Evolutionary conservation across 2,797 vertebrate genomes (phyloP), one percentile per base, ranked within the genome.

Genomic region (Coregonus sp.): DNA sequence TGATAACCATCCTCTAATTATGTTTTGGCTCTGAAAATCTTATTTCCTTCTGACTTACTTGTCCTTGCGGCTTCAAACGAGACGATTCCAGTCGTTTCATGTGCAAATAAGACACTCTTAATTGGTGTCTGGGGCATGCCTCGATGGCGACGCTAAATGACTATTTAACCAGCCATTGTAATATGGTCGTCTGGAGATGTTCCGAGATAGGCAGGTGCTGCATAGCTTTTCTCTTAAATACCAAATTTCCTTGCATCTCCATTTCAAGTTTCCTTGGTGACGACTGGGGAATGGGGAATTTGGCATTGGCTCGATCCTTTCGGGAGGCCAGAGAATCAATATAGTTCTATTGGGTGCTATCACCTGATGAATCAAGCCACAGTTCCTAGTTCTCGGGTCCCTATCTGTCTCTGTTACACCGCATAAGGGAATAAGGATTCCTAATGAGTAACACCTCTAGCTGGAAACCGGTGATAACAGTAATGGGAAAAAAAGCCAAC

Each of bases 91-190:
- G 78, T 88, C 75, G 1, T 86, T 89, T 88, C 78, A 84, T 76
- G 83, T 77, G 54, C 84, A 88, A 79, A 90, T 75, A 80, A 82
- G 69, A 63, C 63, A 79, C 80, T 73, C 74, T 82, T 92, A 88
- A 87, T 89, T 82, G 85, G 84, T 54, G 66, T 83, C 84, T 83
- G 79, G 88, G 78, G 82, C 79, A 72, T 78, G 77, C 37, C 65
- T 82, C 85, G 87, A 91, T 90, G 88, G 88, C 81, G 47, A 82
- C 79, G 67, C 85, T 88, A 90, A 91, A 90, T 78, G 81, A 87
- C 82, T 86, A 84, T 92, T 92, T 89, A 90, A 88, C 80, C 87
- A 86, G 82, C 83, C 79, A 85, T 91, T 91, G 90, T 90, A 75
- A 86, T 73, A 25, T 72, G 61, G 80, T 79, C 65, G 85, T 89